phyloP scores from a whole-genome alignment of 2,113 vertebrate genomes.

The Nipponia nippon region DNA sequence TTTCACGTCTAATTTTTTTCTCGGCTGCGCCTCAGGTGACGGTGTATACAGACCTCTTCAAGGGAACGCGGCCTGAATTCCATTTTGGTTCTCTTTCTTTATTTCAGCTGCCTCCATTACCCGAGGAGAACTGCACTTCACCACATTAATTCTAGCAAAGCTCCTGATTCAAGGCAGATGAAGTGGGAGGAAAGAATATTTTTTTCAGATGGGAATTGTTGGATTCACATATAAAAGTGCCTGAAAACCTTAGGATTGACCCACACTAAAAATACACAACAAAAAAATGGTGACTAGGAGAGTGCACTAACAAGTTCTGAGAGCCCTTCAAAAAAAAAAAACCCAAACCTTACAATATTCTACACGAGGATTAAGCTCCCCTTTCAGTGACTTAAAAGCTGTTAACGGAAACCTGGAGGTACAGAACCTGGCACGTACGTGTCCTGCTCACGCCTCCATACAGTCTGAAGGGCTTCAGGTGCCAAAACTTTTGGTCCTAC shows the following conservation, averaged over 20 bases:
- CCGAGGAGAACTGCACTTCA: not conserved
- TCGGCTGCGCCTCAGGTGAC: not conserved
- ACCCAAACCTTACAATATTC: not conserved
- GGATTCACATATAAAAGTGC: not conserved
- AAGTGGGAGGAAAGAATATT: no score
- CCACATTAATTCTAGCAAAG: not conserved
- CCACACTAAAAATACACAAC: not conserved
- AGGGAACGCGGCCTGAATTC: not conserved
- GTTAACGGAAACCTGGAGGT: not conserved
- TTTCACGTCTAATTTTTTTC: not conserved
- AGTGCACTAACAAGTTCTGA: not conserved
- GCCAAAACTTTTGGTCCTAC: not conserved
- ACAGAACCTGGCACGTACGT: accelerated
- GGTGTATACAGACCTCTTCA: not conserved
- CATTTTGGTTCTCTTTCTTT: not conserved
- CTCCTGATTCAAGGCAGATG: not conserved
- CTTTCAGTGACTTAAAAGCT: not conserved
- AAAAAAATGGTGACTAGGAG: no score
- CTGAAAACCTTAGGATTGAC: not conserved
- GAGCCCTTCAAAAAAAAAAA: not conserved
- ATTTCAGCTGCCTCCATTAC: not conserved
- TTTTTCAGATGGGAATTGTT: not conserved
- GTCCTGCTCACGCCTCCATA: not conserved
- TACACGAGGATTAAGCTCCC: not conserved
- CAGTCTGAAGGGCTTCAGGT: not conserved